Conservation (phyloP, 2,888 invertebrate genomes). For the Polyommatus iphigenia region DNA sequence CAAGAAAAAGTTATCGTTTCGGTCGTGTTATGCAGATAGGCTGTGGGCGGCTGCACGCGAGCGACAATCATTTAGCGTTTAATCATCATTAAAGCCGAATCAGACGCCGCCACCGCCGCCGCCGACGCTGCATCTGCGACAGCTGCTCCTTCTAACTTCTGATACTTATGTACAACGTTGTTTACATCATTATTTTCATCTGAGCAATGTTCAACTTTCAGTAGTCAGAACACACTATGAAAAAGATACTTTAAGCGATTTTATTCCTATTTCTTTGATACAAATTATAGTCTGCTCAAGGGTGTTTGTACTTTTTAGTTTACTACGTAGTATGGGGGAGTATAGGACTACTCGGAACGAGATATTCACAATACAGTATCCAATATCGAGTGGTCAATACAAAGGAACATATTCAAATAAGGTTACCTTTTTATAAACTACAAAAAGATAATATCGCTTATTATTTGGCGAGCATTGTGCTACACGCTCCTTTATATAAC, state of each 20-base stretch:
- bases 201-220: neutral
- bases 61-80: constrained; percentile 74
- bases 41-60: constrained; percentile 41
- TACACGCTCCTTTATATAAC: constrained; percentile 62
- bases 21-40: constrained; percentile 36
- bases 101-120: constrained; percentile 54
- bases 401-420: constrained; percentile 20
- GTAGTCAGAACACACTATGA: neutral
- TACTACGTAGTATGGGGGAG: neutral
- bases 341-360: neutral
- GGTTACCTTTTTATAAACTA: constrained; percentile 18
- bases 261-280: neutral
- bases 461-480: constrained; percentile 30
- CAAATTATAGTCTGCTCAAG: neutral
- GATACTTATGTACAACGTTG: neutral
- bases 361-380: constrained; percentile 1
- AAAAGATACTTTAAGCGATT: neutral
- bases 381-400: neutral
- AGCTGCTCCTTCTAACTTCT: constrained; percentile 62
- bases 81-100: constrained; percentile 78
- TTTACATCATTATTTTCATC: neutral
- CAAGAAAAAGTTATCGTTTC: constrained; percentile 39
- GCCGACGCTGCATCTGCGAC: constrained; percentile 55
- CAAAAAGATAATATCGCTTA: constrained; percentile 30
- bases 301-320: neutral